Evolutionary conservation across 2,888 invertebrate species (phyloP), one percentile per base, ranked within the genome.

Genomic region (Acronicta leporina): DNA sequence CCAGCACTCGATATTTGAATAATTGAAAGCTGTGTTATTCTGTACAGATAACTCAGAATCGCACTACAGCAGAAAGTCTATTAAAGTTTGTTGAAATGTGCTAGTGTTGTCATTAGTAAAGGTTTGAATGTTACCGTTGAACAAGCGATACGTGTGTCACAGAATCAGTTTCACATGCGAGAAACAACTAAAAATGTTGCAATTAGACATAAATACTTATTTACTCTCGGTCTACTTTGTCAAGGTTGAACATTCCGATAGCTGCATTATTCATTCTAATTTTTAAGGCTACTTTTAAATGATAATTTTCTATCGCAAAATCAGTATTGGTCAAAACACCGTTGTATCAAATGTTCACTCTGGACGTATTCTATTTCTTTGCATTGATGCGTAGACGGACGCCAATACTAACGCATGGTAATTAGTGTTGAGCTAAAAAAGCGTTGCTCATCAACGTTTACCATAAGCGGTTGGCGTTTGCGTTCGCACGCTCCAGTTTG

Each of bases 401-500:
- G 60, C 48, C 62, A 60, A 63, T 71, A 68, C 65, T 79, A 65
- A 65, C 63, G 68, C 71, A 69, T 70, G 65, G 70, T 80, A 84
- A 84, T 85, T 82, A 85, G 80, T 74, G 79, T 76, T 80, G 78
- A 69, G 62, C 74, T 69, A 72, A 73, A 70, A 64, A 55, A 61
- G 74, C 57, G 56, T 68, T 57, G 73, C 81, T 84, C 86, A 85
- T 85, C 85, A 84, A 68, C 64, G 75, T 70, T 74, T 56, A 61
- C 81, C 84, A 81, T 85, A 83, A 75, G 72, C 79, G 80, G 77
- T 62, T 41, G 55, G 60, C 58, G 57, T 51, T 70, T 68, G 46
- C 58, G 83, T 81, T 90, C 90, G 80, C 90, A 89, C 89, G 90
- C 84, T 87, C 90, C 79, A 87, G 79, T 84, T 89, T 69, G 56